These are phyloP conservation scores for Cheilosia vulpina DNA, from an alignment of 2,888 invertebrate genomes.

Conservation along the genomic window DNA sequence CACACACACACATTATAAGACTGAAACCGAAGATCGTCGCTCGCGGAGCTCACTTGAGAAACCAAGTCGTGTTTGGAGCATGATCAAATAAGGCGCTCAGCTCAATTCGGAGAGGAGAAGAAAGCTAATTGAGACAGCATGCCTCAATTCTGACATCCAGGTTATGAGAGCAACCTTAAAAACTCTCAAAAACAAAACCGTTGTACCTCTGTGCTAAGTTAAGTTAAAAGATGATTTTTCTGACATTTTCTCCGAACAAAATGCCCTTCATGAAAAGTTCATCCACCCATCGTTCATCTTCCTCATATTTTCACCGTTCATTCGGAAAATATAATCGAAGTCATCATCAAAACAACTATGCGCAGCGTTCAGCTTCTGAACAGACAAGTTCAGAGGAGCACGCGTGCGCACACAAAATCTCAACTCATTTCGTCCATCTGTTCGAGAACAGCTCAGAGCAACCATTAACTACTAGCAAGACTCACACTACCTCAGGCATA, in stretches of 20 bases:
- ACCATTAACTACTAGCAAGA: slow-evolving; percentile 20
- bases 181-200: slow-evolving; percentile 28
- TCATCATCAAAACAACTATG: not conserved
- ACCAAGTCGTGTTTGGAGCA: slow-evolving; percentile 52
- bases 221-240: slow-evolving; percentile 54
- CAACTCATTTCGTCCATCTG: slow-evolving; percentile 1
- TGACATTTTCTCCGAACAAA: slow-evolving; percentile 67
- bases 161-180: slow-evolving; percentile 1
- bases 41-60: slow-evolving; percentile 60
- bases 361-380: slow-evolving; percentile 3
- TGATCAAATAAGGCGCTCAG: slow-evolving; percentile 46
- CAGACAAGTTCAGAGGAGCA: not conserved
- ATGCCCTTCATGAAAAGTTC: slow-evolving; percentile 66
- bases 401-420: slow-evolving; percentile 19
- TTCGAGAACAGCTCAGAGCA: slow-evolving; percentile 46
- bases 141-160: slow-evolving; percentile 9
- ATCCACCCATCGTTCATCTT: slow-evolving; percentile 41
- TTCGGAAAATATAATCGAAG: slow-evolving; percentile 47
- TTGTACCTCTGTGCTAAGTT: slow-evolving; percentile 61
- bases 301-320: slow-evolving; percentile 24
- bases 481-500: slow-evolving; percentile 60
- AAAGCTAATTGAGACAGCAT: not conserved
- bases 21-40: slow-evolving; percentile 59
- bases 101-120: slow-evolving; percentile 10
- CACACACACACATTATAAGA: slow-evolving; percentile 64